Percentiles rank a stretch among this genome's conserved stretches.
These are phyloP conservation scores for Brachyptera risi DNA, from an alignment of 2,888 invertebrate genomes.

Conservation along the genomic window DNA sequence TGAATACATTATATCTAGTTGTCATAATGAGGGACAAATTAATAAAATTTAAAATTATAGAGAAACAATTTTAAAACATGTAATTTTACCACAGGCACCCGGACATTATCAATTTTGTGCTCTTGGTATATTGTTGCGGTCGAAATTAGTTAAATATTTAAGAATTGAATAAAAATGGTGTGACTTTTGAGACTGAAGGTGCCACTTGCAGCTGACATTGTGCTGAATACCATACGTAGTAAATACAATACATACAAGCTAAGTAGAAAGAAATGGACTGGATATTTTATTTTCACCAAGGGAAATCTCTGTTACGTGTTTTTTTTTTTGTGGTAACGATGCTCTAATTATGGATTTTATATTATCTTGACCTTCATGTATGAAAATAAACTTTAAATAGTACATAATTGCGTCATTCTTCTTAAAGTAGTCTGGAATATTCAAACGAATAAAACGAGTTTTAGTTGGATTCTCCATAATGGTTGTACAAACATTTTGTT, in stretches of 20 bases:
- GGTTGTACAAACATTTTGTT: conserved; percentile 33
- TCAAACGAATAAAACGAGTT: no score
- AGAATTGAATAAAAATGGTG: conserved; percentile 8
- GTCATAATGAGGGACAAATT: background rate
- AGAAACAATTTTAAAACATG: background rate
- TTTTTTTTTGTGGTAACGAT: conserved; percentile 1
- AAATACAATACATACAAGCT: conserved; percentile 15
- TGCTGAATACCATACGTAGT: conserved; percentile 27
- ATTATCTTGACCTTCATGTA: conserved; percentile 16
- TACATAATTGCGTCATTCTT: conserved; percentile 9
- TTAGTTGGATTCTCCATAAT: conserved; percentile 30
- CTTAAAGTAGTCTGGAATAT: no score
- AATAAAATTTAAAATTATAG: background rate
- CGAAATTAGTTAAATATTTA: conserved; percentile 5
- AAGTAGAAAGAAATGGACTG: conserved; percentile 21
- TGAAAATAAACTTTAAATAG: conserved; percentile 22
- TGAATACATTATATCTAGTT: background rate
- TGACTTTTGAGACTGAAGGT: conserved; percentile 29
- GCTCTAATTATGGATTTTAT: conserved; percentile 16
- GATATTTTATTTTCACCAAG: conserved; percentile 29
- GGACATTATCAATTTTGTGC: background rate
- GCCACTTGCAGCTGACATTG: conserved; percentile 25
- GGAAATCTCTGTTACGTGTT: conserved; percentile 25
- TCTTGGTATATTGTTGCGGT: conserved; percentile 14
- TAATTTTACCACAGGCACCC: background rate